phyloP scores from a whole-genome alignment of 2,113 vertebrate species.

The Andinoacara biseriatus region DNA sequence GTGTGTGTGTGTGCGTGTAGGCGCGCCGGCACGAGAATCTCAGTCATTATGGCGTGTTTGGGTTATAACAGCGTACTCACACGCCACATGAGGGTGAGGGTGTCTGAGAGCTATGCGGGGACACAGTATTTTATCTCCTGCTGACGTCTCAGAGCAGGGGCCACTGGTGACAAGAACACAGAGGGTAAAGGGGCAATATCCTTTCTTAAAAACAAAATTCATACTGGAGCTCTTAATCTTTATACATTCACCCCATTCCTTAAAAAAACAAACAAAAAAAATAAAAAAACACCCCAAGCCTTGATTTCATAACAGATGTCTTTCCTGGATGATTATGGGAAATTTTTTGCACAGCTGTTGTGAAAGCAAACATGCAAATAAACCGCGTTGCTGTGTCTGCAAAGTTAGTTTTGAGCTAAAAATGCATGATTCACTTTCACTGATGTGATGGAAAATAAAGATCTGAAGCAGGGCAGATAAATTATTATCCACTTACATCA shows the following conservation, averaged over 20 bases:
- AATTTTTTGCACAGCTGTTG: not conserved
- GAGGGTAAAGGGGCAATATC: slow-evolving; percentile 2
- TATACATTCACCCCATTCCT: not conserved
- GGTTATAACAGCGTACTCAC: slow-evolving; percentile 75
- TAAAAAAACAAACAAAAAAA: not conserved
- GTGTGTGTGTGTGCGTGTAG: slow-evolving; percentile 23
- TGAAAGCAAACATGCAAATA: slow-evolving; percentile 6
- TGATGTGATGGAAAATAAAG: slow-evolving; percentile 9
- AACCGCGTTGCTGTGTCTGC: not conserved
- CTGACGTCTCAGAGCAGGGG: slow-evolving; percentile 48
- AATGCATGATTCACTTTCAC: not conserved
- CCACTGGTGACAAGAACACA: slow-evolving; percentile 31
- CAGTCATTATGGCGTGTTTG: slow-evolving; percentile 75
- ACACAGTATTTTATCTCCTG: slow-evolving; percentile 68
- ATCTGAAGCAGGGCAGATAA: slow-evolving; percentile 1
- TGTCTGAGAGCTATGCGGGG: slow-evolving; percentile 66
- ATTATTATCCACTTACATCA: slow-evolving; percentile 21
- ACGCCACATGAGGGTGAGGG: slow-evolving; percentile 75
- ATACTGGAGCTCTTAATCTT: too few relatives aligned
- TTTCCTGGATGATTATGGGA: not conserved
- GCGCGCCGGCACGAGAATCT: slow-evolving; percentile 39
- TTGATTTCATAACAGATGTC: not conserved
- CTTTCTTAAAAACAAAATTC: too few relatives aligned
- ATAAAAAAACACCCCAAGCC: not conserved
- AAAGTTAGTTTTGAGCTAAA: not conserved